A percentile compares a stretch with the other conserved stretches of the same genome.
These are phyloP conservation scores for Troides aeacus DNA, from an alignment of 2,888 invertebrate species.

Conservation along the genomic window DNA sequence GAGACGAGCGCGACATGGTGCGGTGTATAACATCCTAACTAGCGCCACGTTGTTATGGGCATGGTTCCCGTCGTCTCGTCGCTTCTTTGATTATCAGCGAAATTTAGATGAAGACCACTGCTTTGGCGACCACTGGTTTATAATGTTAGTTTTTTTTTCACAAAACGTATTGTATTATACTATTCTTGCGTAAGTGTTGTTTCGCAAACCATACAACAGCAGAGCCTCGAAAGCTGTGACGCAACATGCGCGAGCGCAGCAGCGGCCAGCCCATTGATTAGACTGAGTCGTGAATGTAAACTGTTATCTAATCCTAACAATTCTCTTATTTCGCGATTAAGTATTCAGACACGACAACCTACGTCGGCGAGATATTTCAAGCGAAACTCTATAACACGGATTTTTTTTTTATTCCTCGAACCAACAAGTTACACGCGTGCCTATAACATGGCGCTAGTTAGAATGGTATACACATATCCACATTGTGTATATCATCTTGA, in stretches of 20 bases:
- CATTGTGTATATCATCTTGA: too few relatives aligned
- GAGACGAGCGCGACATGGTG: too few relatives aligned
- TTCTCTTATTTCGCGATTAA: constrained; percentile 37
- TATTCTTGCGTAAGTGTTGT: constrained; percentile 65
- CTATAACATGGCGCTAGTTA: too few relatives aligned
- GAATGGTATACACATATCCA: too few relatives aligned
- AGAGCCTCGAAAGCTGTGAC: constrained; percentile 69
- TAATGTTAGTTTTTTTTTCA: not conserved
- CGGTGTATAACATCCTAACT: too few relatives aligned
- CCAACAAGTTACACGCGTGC: too few relatives aligned
- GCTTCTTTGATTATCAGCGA: too few relatives aligned
- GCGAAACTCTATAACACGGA: not conserved
- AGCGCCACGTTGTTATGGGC: too few relatives aligned
- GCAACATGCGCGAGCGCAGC: constrained; percentile 56
- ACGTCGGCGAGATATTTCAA: not conserved
- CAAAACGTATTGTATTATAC: constrained; percentile 54
- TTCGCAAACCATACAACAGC: constrained; percentile 64
- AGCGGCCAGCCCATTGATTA: constrained; percentile 67
- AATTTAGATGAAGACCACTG: too few relatives aligned
- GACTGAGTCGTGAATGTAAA: constrained; percentile 63
- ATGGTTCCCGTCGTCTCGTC: too few relatives aligned
- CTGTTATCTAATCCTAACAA: constrained; percentile 60
- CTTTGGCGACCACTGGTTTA: too few relatives aligned
- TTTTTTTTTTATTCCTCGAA: too few relatives aligned
- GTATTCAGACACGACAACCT: constrained; percentile 7